Evolutionary conservation across 1,140 invertebrate genomes (phyloP).

Genomic region (Teleopsis dalmanni): DNA sequence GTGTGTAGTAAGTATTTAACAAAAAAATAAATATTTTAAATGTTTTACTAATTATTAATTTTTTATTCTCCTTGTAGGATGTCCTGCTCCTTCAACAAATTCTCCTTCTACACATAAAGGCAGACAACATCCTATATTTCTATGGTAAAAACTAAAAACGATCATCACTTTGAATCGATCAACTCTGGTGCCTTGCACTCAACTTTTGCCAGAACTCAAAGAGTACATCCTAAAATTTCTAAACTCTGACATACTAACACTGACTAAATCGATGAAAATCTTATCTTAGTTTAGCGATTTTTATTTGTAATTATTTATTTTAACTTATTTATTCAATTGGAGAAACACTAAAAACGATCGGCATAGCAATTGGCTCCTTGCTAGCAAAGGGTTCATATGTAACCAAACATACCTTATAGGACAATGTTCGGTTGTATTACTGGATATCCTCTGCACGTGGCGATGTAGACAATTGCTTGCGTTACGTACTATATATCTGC

Average conservation of each 20-base stretch:
- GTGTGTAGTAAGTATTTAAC: constrained; percentile 71
- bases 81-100: constrained; percentile 44
- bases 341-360: background rate
- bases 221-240: no score
- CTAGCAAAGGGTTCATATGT: constrained; percentile 40
- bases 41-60: constrained; percentile 5
- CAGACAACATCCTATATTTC: constrained; percentile 35
- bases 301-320: constrained; percentile 14
- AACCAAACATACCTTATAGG: no score
- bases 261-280: no score
- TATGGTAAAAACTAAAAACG: constrained; percentile 25
- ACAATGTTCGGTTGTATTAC: no score
- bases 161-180: background rate
- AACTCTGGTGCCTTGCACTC: no score
- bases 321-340: constrained; percentile 1
- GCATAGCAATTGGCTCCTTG: constrained; percentile 38
- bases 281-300: no score
- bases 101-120: constrained; percentile 23
- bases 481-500: no score
- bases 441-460: no score
- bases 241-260: no score
- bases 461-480: no score
- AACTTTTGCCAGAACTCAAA: no score
- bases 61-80: constrained; percentile 47
- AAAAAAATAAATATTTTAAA: background rate